phyloP scores from a whole-genome alignment of 1,140 invertebrate species.

The Dendroctonus ponderosae region DNA sequence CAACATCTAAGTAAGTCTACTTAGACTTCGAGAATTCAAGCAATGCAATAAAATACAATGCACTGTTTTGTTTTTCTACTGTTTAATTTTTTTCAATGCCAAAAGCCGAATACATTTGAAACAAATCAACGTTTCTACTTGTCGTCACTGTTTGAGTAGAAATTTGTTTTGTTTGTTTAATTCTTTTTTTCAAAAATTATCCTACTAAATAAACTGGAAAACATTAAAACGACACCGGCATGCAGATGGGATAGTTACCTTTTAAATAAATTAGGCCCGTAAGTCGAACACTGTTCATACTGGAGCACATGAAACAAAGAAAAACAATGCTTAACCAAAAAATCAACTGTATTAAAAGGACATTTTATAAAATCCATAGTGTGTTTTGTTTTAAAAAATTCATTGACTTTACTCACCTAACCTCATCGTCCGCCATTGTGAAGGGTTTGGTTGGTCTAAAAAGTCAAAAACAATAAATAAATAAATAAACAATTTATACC shows the following conservation, averaged over 20 bases:
- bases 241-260: slow-evolving; percentile 37
- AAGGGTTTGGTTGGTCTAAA: slow-evolving; percentile 50
- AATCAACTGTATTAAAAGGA: no score
- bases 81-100: not conserved
- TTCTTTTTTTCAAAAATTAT: slow-evolving; percentile 1
- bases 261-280: slow-evolving; percentile 36
- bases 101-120: not conserved
- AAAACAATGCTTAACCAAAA: slow-evolving; percentile 1
- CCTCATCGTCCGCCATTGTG: slow-evolving; percentile 86
- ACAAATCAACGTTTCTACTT: slow-evolving; percentile 22
- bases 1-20: slow-evolving; percentile 5
- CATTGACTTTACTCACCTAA: slow-evolving; percentile 67
- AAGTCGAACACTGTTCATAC: slow-evolving; percentile 30
- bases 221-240: slow-evolving; percentile 6
- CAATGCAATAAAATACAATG: not conserved
- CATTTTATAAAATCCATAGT: no score
- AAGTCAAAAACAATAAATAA: slow-evolving; percentile 8
- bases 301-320: slow-evolving; percentile 42
- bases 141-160: slow-evolving; percentile 31
- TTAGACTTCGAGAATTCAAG: not conserved
- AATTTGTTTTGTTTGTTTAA: no score
- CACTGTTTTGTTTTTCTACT: not conserved
- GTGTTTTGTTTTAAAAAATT: slow-evolving; percentile 6
- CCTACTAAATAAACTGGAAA: slow-evolving; percentile 16
- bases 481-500: not conserved